Evolutionary conservation across 1,140 invertebrate species (phyloP).

Genomic region (Drosophila melanogaster): DNA sequence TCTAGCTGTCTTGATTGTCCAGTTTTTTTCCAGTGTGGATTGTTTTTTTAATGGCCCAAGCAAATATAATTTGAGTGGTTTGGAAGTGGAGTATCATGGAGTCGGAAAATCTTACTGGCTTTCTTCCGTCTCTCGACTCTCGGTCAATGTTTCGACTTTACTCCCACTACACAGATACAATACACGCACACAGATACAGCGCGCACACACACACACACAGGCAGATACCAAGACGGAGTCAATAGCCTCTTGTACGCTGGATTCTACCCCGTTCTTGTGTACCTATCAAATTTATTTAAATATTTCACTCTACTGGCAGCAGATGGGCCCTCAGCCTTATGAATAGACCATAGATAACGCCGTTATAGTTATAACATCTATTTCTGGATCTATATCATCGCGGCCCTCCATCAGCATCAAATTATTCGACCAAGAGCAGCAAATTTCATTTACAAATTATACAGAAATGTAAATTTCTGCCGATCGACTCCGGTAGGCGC

Average conservation of each 20-base stretch:
- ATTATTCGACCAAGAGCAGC: slow-evolving; percentile 36
- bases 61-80: background rate
- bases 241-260: slow-evolving; percentile 65
- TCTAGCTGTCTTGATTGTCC: background rate
- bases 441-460: slow-evolving; percentile 51
- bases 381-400: slow-evolving; percentile 22
- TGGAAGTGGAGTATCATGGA: background rate
- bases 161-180: slow-evolving; percentile 51
- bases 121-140: slow-evolving; percentile 57
- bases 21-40: background rate
- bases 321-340: slow-evolving; percentile 1
- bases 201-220: slow-evolving; percentile 8
- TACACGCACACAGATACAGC: slow-evolving; percentile 13
- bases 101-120: slow-evolving; percentile 27
- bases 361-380: slow-evolving; percentile 53
- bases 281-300: slow-evolving; percentile 79
- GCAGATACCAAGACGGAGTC: slow-evolving; percentile 49
- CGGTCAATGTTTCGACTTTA: slow-evolving; percentile 72
- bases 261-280: slow-evolving; percentile 36
- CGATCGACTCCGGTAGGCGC: slow-evolving; percentile 43
- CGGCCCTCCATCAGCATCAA: slow-evolving; percentile 10
- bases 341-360: slow-evolving; percentile 28
- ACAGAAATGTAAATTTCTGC: slow-evolving; percentile 62
- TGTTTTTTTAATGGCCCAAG: background rate
- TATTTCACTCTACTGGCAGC: slow-evolving; percentile 43